Base-by-base conservation (phyloP, 2,113 vertebrate genomes). In the Gambusia holbrooki region DNA sequence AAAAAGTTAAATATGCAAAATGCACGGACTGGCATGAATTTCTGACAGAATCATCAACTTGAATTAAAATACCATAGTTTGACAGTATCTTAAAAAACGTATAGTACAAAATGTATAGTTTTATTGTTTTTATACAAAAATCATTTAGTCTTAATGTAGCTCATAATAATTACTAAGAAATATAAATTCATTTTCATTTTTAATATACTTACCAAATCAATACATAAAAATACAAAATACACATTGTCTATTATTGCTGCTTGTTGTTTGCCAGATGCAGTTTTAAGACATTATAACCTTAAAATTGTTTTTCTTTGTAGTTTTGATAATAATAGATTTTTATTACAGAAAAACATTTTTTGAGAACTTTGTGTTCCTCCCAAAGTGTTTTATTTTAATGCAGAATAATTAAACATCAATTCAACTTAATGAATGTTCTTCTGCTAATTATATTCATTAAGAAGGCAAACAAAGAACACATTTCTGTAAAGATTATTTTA, bases 391-490 rank as follows among this genome's bases (percentile, higher is more conserved):
- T 28, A 37, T 13, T 1, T 40, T 80, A 45, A 70, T 60, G 33
- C 28, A 42, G 40, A 73, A 30, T 33, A 37, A 30, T 37, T 73
- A 19, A 73, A 67, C 54, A 67, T 76, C 25, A 51, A 28, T 62
- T 32, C 13, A 9, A 54, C 29, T 81, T 28, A 72, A 33, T 62
- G 62, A 14, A 68, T 42, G 27, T 74, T 10, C 30, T 15, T 80
- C 45, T 69, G 33, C 58, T 72, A 61, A 82, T 77, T 77, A 65
- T 32, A 51, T 42, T 29, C 64, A 48, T 73, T 69, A 73, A 67
- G 14, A 71, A 25, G 48, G 51, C 48, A 35, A 29, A 35, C 61
- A 28, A 48, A 22, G 27, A 42, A 30, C 13, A 27, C 19, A n/a
- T 62, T 29, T 30, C 2, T n/a, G 66, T 65, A 29, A 42, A 64